Evolutionary conservation across 2,888 invertebrate genomes (phyloP).

Genomic region (Drepana falcataria): DNA sequence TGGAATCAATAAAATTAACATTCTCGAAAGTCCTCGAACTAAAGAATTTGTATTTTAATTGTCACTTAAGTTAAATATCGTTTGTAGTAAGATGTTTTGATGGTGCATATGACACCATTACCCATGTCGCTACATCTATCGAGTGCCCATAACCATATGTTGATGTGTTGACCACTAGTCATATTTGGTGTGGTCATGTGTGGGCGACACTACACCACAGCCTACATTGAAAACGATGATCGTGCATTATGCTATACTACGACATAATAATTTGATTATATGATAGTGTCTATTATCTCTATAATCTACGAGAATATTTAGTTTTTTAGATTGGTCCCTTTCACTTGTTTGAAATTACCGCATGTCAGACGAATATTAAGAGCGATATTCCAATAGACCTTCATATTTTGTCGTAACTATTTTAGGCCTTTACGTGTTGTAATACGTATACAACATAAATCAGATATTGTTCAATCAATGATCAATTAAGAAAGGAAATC

Average conservation of each 20-base stretch:
- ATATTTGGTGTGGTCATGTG: neutral
- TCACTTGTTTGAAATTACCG: neutral
- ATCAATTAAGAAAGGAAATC: constrained; percentile 38
- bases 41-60: too few relatives aligned
- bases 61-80: too few relatives aligned
- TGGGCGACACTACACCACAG: neutral
- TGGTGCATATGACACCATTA: too few relatives aligned
- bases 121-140: too few relatives aligned
- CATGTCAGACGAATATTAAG: neutral
- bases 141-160: too few relatives aligned
- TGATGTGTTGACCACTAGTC: constrained; percentile 1
- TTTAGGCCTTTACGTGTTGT: too few relatives aligned
- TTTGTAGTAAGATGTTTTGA: too few relatives aligned
- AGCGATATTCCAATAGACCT: neutral
- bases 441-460: too few relatives aligned
- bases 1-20: too few relatives aligned
- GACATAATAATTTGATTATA: neutral
- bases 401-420: neutral
- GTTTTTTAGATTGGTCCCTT: neutral
- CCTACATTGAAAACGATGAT: neutral
- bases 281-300: neutral
- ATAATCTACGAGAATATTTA: neutral
- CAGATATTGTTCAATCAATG: constrained; percentile 12
- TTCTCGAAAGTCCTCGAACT: too few relatives aligned
- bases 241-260: neutral